Percentiles rank a stretch among this genome's conserved stretches.
Conservation (phyloP, 2,113 vertebrate genomes). For the Scartelaos histophorus region DNA sequence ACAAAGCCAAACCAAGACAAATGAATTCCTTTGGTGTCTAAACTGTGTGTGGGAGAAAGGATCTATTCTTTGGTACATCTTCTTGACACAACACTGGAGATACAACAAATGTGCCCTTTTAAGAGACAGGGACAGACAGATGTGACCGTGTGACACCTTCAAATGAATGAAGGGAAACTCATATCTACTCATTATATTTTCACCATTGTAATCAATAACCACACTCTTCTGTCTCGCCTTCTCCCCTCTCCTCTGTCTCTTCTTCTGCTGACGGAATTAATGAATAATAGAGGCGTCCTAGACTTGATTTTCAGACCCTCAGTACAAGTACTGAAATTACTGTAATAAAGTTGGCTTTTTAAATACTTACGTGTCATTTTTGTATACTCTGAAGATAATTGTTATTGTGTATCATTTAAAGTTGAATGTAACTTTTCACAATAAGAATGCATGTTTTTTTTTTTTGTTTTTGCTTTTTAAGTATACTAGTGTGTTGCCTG, state of each 20-base stretch:
- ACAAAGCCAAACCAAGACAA: slow-evolving; percentile 78
- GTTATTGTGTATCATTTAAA: neutral
- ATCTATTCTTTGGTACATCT: slow-evolving; percentile 50
- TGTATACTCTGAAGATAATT: too few relatives aligned
- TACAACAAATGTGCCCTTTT: slow-evolving; percentile 71
- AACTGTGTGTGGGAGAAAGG: slow-evolving; percentile 38
- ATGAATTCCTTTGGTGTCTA: slow-evolving; percentile 71
- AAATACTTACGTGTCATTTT: too few relatives aligned
- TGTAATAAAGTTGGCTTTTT: neutral
- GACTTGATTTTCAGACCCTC: slow-evolving; percentile 58
- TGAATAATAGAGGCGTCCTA: slow-evolving; percentile 69
- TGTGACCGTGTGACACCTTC: slow-evolving; percentile 36
- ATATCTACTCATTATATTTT: slow-evolving; percentile 68
- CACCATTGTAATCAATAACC: slow-evolving; percentile 70
- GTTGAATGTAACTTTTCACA: neutral
- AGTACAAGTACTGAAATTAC: neutral
- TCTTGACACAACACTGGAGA: slow-evolving; percentile 63
- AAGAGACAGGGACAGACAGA: slow-evolving; percentile 45
- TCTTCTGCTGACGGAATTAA: slow-evolving; percentile 53
- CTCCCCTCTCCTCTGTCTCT: slow-evolving; percentile 28
- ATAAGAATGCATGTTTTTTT: too few relatives aligned
- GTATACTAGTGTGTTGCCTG: too few relatives aligned
- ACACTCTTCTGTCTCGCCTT: slow-evolving; percentile 25
- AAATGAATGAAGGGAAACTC: slow-evolving; percentile 43
- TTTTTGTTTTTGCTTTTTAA: too few relatives aligned